Conservation (phyloP, 2,113 vertebrate genomes). For the Petrocephalus microphthalmus region DNA sequence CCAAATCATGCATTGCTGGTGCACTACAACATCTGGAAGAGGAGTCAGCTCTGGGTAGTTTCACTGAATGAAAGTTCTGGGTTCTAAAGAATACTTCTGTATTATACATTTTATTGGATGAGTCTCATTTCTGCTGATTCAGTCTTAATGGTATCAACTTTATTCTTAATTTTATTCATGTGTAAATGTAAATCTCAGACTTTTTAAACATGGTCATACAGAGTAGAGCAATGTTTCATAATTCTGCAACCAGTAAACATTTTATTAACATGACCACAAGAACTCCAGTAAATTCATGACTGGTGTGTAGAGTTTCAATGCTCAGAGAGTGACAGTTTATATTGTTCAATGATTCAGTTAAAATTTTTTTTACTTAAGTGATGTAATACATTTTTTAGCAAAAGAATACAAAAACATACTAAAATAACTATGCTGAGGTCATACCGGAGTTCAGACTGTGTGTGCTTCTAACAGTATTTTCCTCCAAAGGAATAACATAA, state of each 20-base stretch:
- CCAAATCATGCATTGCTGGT: neutral
- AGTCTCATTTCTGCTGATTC: neutral
- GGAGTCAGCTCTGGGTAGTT: neutral
- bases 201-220: neutral
- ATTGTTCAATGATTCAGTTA: conserved; percentile 60
- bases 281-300: conserved; percentile 65
- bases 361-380: conserved; percentile 48
- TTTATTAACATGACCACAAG: conserved; percentile 96
- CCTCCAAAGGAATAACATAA: conserved; percentile 68
- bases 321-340: conserved; percentile 45
- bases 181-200: neutral
- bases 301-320: conserved; percentile 61
- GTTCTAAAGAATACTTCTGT: neutral
- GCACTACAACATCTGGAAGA: neutral
- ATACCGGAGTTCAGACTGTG: conserved; percentile 64
- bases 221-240: neutral
- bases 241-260: conserved; percentile 78
- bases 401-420: conserved; percentile 48
- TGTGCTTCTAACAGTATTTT: conserved; percentile 34
- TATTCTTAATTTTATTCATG: neutral
- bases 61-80: neutral
- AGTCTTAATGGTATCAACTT: neutral
- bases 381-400: conserved; percentile 61
- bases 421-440: conserved; percentile 56
- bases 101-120: neutral